Percentiles rank a stretch among this genome's conserved stretches.
These are phyloP conservation scores for Clarias platycephalus DNA, from an alignment of 2,797 vertebrate genomes.

Conservation along the genomic window DNA sequence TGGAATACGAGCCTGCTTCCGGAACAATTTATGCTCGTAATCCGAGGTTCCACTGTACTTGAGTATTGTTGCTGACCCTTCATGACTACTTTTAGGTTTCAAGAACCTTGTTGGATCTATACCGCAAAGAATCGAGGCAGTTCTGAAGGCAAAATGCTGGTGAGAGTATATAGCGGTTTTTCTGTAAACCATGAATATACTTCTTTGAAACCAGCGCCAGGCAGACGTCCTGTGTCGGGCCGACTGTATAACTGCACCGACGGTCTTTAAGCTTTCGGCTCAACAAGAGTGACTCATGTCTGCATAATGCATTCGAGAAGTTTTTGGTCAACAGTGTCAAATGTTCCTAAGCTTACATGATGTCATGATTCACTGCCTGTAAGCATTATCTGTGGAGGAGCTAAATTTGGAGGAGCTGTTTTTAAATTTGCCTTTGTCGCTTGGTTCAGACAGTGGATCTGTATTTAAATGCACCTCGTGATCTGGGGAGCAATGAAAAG, in stretches of 20 bases:
- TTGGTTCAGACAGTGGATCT: background rate
- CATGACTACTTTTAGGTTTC: too few relatives aligned
- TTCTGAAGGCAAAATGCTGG: too few relatives aligned
- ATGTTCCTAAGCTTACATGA: background rate
- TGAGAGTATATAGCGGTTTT: background rate
- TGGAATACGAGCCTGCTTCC: too few relatives aligned
- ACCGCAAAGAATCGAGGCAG: too few relatives aligned
- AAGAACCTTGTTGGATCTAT: too few relatives aligned
- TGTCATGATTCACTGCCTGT: constrained; percentile 10
- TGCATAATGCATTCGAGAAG: background rate
- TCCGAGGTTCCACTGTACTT: too few relatives aligned
- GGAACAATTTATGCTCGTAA: too few relatives aligned
- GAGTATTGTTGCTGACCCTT: too few relatives aligned
- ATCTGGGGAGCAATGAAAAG: constrained; percentile 43
- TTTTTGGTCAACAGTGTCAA: background rate
- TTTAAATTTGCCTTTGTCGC: constrained; percentile 7
- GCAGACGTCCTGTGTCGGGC: background rate
- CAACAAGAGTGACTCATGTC: background rate
- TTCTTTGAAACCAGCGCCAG: background rate
- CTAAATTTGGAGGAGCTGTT: constrained; percentile 33
- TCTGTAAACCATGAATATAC: background rate
- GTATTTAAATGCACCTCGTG: constrained; percentile 38
- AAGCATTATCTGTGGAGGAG: background rate
- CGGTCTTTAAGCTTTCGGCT: background rate
- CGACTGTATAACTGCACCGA: background rate